A percentile compares a stretch with the other conserved stretches of the same genome.
phyloP scores from a whole-genome alignment of 2,797 vertebrate species.

The Rhabdophis nuchalis region DNA sequence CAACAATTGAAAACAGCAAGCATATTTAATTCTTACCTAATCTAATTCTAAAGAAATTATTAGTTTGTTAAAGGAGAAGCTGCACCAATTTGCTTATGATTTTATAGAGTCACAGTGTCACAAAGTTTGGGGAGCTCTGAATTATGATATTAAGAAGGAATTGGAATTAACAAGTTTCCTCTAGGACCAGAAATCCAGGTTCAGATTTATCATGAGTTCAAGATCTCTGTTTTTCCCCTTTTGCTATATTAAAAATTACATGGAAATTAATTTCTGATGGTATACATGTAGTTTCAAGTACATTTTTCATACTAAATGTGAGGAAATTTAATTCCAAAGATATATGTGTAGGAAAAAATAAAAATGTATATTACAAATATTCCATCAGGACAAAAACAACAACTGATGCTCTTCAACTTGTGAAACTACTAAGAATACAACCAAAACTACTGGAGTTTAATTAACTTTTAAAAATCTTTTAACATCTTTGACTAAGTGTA shows the following conservation, averaged over 20 bases:
- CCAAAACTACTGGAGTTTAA: not conserved
- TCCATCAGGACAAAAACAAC: not conserved
- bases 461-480: not conserved
- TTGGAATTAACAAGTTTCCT: not conserved
- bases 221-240: not conserved
- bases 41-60: not conserved
- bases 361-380: not conserved
- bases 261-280: not conserved
- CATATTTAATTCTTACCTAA: not conserved
- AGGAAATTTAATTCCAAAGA: not conserved
- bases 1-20: not conserved
- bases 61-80: not conserved
- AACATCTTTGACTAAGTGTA: not conserved
- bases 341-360: not conserved
- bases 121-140: not conserved
- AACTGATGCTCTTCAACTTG: not conserved
- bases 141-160: not conserved
- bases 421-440: not conserved
- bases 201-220: not conserved
- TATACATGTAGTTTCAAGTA: not conserved
- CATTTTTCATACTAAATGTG: not conserved
- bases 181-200: not conserved
- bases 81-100: not conserved
- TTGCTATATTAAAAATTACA: not conserved
- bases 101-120: not conserved